Percentiles rank a stretch among this genome's conserved stretches.
These are phyloP conservation scores for Asobara japonica DNA, from an alignment of 1,140 invertebrate genomes.

Conservation along the genomic window DNA sequence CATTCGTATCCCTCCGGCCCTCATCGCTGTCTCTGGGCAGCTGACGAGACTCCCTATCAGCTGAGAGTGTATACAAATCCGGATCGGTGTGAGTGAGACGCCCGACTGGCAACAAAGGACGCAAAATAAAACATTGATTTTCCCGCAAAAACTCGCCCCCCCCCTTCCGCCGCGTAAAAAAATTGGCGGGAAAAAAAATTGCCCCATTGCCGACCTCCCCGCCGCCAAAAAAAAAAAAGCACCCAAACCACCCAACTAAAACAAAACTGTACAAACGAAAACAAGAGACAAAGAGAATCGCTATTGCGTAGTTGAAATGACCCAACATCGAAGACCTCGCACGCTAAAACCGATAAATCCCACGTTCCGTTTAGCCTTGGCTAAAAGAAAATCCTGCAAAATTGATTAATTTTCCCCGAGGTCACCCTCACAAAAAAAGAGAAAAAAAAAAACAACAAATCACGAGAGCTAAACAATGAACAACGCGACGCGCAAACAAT, in stretches of 20 bases:
- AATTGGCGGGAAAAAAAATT: background rate
- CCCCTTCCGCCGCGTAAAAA: too few species aligned
- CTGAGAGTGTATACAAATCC: constrained; percentile 61
- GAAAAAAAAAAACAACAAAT: background rate
- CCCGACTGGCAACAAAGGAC: constrained; percentile 3
- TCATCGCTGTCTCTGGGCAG: constrained; percentile 42
- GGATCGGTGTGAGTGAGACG: constrained; percentile 19
- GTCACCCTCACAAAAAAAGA: background rate
- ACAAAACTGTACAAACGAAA: background rate
- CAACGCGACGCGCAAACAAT: too few species aligned
- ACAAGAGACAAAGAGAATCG: constrained; percentile 27
- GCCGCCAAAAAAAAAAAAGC: background rate
- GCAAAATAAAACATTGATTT: constrained; percentile 25
- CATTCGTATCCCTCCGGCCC: background rate
- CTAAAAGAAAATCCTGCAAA: background rate
- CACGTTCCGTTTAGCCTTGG: background rate
- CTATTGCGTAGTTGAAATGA: constrained; percentile 38
- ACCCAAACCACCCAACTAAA: background rate
- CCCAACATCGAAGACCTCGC: constrained; percentile 10
- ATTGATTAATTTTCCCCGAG: background rate
- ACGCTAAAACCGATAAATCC: constrained; percentile 1
- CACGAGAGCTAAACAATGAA: too few species aligned
- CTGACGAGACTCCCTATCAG: constrained; percentile 54
- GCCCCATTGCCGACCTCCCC: background rate
- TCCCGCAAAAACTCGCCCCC: background rate